A percentile compares a stretch with the other conserved stretches of the same genome.
Conservation (phyloP, 2,797 vertebrate species). For the Zenarchopterus dispar region DNA sequence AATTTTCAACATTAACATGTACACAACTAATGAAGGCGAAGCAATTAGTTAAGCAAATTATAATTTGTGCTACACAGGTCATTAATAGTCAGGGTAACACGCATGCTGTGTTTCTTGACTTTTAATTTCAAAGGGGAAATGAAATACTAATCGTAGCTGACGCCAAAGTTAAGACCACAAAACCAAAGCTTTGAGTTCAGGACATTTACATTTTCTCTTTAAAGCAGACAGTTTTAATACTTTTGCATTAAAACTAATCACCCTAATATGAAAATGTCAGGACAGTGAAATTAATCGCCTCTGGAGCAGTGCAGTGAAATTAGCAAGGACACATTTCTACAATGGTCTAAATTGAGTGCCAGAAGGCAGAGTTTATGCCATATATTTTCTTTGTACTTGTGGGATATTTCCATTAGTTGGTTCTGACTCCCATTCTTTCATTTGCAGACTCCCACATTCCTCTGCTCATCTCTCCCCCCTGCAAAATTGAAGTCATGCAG, state of each 20-base stretch:
- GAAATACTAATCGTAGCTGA: slow-evolving; percentile 17
- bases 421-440: slow-evolving; percentile 13
- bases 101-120: neutral
- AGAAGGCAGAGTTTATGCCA: slow-evolving; percentile 9
- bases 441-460: slow-evolving; percentile 35
- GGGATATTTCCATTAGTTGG: slow-evolving; percentile 38
- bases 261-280: slow-evolving; percentile 15
- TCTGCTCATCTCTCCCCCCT: slow-evolving; percentile 32
- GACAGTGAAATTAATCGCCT: slow-evolving; percentile 7
- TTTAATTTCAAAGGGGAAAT: slow-evolving; percentile 8
- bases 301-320: slow-evolving; percentile 14
- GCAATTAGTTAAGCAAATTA: slow-evolving; percentile 15
- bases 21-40: neutral
- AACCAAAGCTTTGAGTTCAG: slow-evolving; percentile 2
- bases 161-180: slow-evolving; percentile 1
- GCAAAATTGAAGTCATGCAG: slow-evolving; percentile 57
- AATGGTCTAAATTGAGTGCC: slow-evolving; percentile 22
- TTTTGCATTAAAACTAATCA: slow-evolving; percentile 14
- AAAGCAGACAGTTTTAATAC: slow-evolving; percentile 16
- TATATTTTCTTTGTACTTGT: slow-evolving; percentile 11
- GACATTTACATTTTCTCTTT: slow-evolving; percentile 11
- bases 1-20: slow-evolving; percentile 1
- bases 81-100: neutral
- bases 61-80: neutral
- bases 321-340: slow-evolving; percentile 11